Percentiles rank a stretch among this genome's conserved stretches.
These are phyloP conservation scores for Yponomeuta plumbellus DNA, from an alignment of 2,888 invertebrate genomes.

Conservation along the genomic window DNA sequence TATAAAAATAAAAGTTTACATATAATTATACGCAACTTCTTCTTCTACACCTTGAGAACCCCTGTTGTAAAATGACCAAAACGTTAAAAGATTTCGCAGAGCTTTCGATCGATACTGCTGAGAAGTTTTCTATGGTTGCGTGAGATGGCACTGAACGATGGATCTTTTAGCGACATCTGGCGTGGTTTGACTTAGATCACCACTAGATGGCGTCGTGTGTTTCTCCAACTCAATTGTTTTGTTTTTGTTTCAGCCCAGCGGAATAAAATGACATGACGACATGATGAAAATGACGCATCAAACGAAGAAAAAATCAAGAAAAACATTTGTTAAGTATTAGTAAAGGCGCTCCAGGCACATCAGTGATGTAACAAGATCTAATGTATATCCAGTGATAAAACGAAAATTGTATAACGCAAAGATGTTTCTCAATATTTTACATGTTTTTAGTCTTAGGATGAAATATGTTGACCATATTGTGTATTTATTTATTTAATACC, in stretches of 20 bases:
- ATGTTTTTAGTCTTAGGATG: conserved; percentile 51
- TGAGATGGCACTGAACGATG: conserved; percentile 1
- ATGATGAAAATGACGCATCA: too few relatives aligned
- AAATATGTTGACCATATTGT: conserved; percentile 55
- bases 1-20: too few relatives aligned
- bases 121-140: background rate
- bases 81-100: too few relatives aligned
- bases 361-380: conserved; percentile 20
- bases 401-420: conserved; percentile 33
- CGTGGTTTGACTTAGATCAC: background rate
- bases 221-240: background rate
- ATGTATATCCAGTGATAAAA: conserved; percentile 38
- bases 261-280: conserved; percentile 46
- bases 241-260: conserved; percentile 55
- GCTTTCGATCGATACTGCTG: too few relatives aligned
- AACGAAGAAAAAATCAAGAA: conserved; percentile 26
- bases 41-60: too few relatives aligned
- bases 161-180: too few relatives aligned
- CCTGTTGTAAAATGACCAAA: too few relatives aligned
- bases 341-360: conserved; percentile 29
- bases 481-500: conserved; percentile 21
- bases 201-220: conserved; percentile 9
- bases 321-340: conserved; percentile 57
- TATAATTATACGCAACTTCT: too few relatives aligned
- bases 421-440: conserved; percentile 56